Evolutionary conservation across 37 sponge, comb jelly and placozoan species (phyloP), one percentile per base, ranked within the genome.

Genomic region (Hormiphora californensis): DNA sequence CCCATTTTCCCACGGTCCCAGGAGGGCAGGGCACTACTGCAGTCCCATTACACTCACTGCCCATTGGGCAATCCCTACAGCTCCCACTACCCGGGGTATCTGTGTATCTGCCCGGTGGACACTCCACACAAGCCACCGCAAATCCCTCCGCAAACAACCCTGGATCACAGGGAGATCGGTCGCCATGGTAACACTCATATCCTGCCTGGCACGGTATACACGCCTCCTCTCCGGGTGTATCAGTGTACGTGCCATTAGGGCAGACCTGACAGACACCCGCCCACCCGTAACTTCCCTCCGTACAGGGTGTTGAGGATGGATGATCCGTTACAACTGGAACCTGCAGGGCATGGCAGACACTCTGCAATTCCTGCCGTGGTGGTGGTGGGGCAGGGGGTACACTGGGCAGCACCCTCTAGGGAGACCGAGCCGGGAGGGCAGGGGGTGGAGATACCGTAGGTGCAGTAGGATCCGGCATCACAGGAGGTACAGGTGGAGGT

Each of bases 51-150:
- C n/a, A n/a, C n/a, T n/a, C n/a, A n/a, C n/a, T n/a, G n/a, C n/a
- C n/a, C n/a, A n/a, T n/a, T n/a, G n/a, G n/a, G n/a, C n/a, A n/a
- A n/a, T n/a, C n/a, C n/a, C n/a, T n/a, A n/a, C n/a, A n/a, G n/a
- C n/a, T n/a, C n/a, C n/a, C n/a, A n/a, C n/a, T n/a, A 73, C 81
- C 81, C 23, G 41, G 4, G 12, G 44, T 43, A 22, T 39, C 46
- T 23, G 44, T 40, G 81, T 32, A 73, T 3, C 46, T 73, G 4
- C 81, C 81, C 25, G 39, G 46, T 40, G 81, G 46, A 73, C 81
- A 73, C 1, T 73, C 39, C 12, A 73, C 39, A 73, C 81, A 73
- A 7, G 27, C 44, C 28, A 30, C 27, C 40, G 46, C 43, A 22
- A 21, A 21, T 19, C 9, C 23, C 28, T 23, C 23, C 1, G 81